Evolutionary conservation across 2,113 vertebrate species (phyloP).

Genomic region (Notarius lentiginosus): DNA sequence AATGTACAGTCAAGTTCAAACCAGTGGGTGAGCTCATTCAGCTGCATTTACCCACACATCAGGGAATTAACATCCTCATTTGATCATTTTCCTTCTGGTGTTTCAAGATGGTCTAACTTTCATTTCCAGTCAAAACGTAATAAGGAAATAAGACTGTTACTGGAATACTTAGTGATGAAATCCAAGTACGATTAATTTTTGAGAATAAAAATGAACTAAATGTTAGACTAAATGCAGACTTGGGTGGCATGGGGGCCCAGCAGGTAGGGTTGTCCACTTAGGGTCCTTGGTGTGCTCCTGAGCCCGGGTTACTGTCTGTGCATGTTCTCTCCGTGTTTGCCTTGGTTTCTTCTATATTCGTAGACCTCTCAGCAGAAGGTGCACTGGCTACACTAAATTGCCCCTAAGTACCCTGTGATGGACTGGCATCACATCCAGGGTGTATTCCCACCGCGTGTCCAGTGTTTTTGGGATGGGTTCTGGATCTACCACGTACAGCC

Average conservation of each 20-base stretch:
- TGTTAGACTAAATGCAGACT: background rate
- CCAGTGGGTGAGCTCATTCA: background rate
- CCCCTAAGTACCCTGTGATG: background rate
- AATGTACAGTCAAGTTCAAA: no score
- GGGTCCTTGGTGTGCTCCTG: background rate
- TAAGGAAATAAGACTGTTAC: slow-evolving; percentile 5
- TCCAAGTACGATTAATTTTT: background rate
- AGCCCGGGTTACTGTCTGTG: background rate
- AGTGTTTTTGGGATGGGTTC: background rate
- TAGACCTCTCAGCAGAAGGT: background rate
- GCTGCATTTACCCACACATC: background rate
- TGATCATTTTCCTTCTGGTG: background rate
- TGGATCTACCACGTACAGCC: background rate
- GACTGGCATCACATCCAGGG: background rate
- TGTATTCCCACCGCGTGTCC: background rate
- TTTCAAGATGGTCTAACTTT: background rate
- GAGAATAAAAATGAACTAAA: background rate
- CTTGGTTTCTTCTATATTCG: background rate
- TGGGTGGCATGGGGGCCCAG: background rate
- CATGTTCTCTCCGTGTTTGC: background rate
- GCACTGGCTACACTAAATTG: background rate
- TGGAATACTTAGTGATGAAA: background rate
- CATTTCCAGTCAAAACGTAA: background rate
- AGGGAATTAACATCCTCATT: background rate
- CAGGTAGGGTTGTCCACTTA: background rate